Evolutionary conservation across 1,140 invertebrate genomes (phyloP).

Genomic region (Drosophila yakuba): DNA sequence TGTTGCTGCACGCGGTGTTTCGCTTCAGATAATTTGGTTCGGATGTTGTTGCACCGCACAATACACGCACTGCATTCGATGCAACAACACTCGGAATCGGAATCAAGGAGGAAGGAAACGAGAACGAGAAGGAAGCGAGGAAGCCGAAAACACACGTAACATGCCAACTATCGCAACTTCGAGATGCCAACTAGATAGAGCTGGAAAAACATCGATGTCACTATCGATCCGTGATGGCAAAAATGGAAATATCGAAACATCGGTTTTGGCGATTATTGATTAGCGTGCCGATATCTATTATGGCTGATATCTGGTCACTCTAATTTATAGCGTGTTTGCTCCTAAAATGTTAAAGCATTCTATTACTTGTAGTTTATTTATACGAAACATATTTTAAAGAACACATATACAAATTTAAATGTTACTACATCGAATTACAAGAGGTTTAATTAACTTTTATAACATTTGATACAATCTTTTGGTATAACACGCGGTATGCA

Average conservation of each 20-base stretch:
- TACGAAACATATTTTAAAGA: too few species aligned
- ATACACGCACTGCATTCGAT: not conserved
- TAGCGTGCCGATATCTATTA: too few species aligned
- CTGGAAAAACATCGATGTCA: conserved; percentile 1
- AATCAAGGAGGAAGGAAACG: conserved; percentile 27
- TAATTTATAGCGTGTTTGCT: too few species aligned
- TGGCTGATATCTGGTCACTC: not conserved
- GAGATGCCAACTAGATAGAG: conserved; percentile 9
- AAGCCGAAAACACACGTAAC: conserved; percentile 53
- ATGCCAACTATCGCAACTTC: conserved; percentile 24
- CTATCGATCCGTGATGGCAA: not conserved
- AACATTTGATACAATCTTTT: not conserved
- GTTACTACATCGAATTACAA: too few species aligned
- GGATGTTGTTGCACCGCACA: not conserved
- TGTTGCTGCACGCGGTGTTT: conserved; percentile 16
- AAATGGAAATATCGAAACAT: not conserved
- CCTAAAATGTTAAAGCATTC: too few species aligned
- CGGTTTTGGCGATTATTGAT: not conserved
- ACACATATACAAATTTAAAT: too few species aligned
- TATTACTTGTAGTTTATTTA: too few species aligned
- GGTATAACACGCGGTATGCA: not conserved
- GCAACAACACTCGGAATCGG: conserved; percentile 31
- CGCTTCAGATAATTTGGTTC: not conserved
- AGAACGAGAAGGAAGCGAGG: conserved; percentile 45
- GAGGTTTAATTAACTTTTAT: too few species aligned